phyloP scores from a whole-genome alignment of 2,888 invertebrate genomes.

The Tetrapedia diversipes region DNA sequence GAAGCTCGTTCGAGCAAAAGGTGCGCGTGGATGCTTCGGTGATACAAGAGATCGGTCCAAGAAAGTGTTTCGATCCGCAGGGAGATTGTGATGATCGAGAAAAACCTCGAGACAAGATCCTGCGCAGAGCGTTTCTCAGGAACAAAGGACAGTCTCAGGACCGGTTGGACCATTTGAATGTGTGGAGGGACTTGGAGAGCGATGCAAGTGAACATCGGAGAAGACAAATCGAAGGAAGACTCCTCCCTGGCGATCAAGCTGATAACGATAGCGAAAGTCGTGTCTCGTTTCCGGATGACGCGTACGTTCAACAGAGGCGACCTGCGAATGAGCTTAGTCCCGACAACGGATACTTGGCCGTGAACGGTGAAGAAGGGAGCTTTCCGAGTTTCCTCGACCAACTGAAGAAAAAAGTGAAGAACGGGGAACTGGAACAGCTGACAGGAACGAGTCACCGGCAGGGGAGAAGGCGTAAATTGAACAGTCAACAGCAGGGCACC shows the following conservation, averaged over 20 bases:
- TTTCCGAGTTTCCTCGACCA: conserved; percentile 68
- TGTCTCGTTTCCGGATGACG: neutral
- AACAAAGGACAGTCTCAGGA: neutral
- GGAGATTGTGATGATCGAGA: neutral
- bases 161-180: neutral
- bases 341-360: neutral
- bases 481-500: conserved; percentile 90
- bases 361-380: conserved; percentile 10
- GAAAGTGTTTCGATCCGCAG: neutral
- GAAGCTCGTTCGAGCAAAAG: neutral
- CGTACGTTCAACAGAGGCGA: neutral
- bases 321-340: neutral
- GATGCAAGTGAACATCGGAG: neutral
- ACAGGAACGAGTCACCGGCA: conserved; percentile 53
- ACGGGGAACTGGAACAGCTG: conserved; percentile 47
- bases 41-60: neutral
- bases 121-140: neutral
- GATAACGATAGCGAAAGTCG: neutral
- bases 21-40: neutral
- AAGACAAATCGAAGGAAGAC: neutral
- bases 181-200: neutral
- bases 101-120: neutral
- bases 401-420: conserved; percentile 55
- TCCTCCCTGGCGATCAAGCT: neutral
- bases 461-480: conserved; percentile 84